Conservation (phyloP, 1,140 invertebrate species). For the Microplitis demolitor region DNA sequence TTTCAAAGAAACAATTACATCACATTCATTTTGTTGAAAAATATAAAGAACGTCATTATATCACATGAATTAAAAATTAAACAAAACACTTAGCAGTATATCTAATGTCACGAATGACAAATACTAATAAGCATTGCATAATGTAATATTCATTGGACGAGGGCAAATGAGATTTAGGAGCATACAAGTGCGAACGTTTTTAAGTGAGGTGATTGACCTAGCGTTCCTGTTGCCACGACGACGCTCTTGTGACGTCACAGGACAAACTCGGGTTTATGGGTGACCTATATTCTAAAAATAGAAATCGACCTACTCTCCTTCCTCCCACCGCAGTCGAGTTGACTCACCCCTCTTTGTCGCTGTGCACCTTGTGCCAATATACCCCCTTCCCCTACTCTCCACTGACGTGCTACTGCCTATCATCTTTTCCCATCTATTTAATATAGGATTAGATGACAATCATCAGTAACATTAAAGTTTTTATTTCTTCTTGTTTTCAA, state of each 20-base stretch:
- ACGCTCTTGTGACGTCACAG: slow-evolving; percentile 60
- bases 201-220: slow-evolving; percentile 42
- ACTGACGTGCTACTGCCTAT: slow-evolving; percentile 1
- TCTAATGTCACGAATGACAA: too few relatives aligned
- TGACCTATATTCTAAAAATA: slow-evolving; percentile 54
- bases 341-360: slow-evolving; percentile 29
- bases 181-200: neutral
- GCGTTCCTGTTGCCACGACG: slow-evolving; percentile 51
- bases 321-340: slow-evolving; percentile 22
- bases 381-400: neutral
- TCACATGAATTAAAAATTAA: too few relatives aligned
- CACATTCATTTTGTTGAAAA: too few relatives aligned
- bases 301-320: slow-evolving; percentile 37
- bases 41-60: too few relatives aligned
- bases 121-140: too few relatives aligned
- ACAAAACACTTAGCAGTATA: too few relatives aligned
- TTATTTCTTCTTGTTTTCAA: neutral
- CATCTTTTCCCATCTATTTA: slow-evolving; percentile 7
- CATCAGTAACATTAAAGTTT: neutral
- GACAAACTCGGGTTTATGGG: slow-evolving; percentile 50
- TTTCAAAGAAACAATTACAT: too few relatives aligned
- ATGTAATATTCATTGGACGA: too few relatives aligned
- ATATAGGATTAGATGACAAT: neutral
- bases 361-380: slow-evolving; percentile 4
- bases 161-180: too few relatives aligned